These are phyloP conservation scores for Synanthedon vespiformis DNA, from an alignment of 2,888 invertebrate genomes.

Conservation along the genomic window DNA sequence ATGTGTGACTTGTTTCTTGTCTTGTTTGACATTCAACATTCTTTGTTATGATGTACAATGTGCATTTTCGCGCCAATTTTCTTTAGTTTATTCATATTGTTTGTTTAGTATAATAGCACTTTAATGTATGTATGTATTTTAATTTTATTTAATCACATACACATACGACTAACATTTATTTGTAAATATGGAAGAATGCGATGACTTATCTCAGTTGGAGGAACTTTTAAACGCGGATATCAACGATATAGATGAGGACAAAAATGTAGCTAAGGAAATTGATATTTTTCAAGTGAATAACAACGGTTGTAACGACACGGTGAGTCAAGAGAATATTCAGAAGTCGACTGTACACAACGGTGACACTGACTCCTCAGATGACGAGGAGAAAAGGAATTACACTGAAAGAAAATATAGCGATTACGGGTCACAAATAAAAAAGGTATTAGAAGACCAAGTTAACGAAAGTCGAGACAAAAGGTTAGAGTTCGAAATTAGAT, in stretches of 20 bases:
- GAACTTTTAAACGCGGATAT: constrained; percentile 53
- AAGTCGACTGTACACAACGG: constrained; percentile 65
- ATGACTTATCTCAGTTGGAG: constrained; percentile 56
- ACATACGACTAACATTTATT: not conserved
- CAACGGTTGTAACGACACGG: not conserved
- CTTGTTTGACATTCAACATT: no score
- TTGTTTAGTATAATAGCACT: no score
- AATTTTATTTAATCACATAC: no score
- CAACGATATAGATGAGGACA: constrained; percentile 16
- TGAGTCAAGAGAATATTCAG: constrained; percentile 5
- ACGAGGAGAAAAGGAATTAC: constrained; percentile 81
- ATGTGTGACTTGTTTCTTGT: no score
- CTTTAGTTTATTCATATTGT: no score
- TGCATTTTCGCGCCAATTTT: no score
- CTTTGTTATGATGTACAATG: no score
- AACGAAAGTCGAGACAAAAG: constrained; percentile 38
- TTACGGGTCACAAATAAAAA: constrained; percentile 77
- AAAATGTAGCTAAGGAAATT: constrained; percentile 26
- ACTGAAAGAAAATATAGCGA: constrained; percentile 80
- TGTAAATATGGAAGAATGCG: constrained; percentile 27
- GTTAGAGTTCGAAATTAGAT: constrained; percentile 51
- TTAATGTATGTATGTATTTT: no score
- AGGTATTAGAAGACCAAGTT: constrained; percentile 60
- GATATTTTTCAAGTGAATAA: constrained; percentile 38
- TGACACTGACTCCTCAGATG: constrained; percentile 83